Conservation (phyloP, 2,888 invertebrate genomes). For the Yponomeuta cagnagella region DNA sequence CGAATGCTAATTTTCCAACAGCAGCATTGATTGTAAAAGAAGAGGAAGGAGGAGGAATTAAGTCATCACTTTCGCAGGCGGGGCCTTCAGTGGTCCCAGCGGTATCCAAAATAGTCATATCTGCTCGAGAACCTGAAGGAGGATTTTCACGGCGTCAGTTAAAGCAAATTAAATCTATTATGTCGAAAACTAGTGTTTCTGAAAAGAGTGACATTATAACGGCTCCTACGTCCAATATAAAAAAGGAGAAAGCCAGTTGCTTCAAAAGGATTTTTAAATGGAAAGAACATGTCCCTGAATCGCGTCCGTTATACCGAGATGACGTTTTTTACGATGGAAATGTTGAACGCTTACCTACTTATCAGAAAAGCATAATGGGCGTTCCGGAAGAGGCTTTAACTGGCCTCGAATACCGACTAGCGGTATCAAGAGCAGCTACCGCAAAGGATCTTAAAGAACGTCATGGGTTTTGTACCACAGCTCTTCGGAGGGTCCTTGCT, state of each 20-base stretch:
- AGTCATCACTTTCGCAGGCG: conserved; percentile 27
- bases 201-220: conserved; percentile 26
- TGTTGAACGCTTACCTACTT: conserved; percentile 46
- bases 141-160: conserved; percentile 49
- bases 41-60: conserved; percentile 20
- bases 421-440: conserved; percentile 61
- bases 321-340: conserved; percentile 62
- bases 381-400: conserved; percentile 37
- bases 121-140: conserved; percentile 43
- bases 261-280: conserved; percentile 43
- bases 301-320: conserved; percentile 64
- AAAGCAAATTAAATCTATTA: conserved; percentile 53
- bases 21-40: conserved; percentile 53
- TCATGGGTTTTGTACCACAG: conserved; percentile 55
- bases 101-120: conserved; percentile 46
- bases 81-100: conserved; percentile 38
- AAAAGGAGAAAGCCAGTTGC: conserved; percentile 31
- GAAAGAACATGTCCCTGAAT: conserved; percentile 51
- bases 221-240: not conserved
- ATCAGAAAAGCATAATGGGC: conserved; percentile 55
- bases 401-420: conserved; percentile 63
- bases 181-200: conserved; percentile 41
- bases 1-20: conserved; percentile 48
- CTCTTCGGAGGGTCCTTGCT: conserved; percentile 56
- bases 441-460: conserved; percentile 50